Evolutionary conservation across 2,888 invertebrate genomes (phyloP), one percentile per base, ranked within the genome.

Genomic region (Drosophila hawaiiensis): DNA sequence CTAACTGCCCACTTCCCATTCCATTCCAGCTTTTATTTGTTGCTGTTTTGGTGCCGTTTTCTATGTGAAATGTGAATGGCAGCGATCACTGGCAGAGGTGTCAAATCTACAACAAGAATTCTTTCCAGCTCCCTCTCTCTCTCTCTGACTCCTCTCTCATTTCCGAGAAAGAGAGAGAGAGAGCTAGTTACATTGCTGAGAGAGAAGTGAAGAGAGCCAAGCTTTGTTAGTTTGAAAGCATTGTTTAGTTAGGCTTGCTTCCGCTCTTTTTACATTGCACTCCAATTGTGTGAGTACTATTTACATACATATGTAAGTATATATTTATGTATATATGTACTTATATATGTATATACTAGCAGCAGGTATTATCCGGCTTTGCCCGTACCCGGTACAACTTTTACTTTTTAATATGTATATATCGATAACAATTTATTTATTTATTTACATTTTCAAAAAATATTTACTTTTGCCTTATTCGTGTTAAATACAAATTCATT

Each of bases 1-100:
- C 22, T 25, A 47, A 33, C 60, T 50, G 28, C 73, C 50, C 67
- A 33, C 73, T 73, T 53, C 61, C 47, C 59, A 35, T 66, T 53
- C 52, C 59, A 54, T 59, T 53, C 25, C 66, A 71, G 41, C 53
- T 56, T 56, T 61, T 52, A 29, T 64, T 47, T 59, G 61, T 53
- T 58, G 39, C 31, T 65, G 16, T 59, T 54, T 68, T 43, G 49
- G 47, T 58, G 37, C n/a, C 50, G 50, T 68, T 63, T 64, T 68
- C 54, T 59, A 29, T 66, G 37, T 68, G 55, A 55, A 37, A 56
- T 58, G 58, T 58, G 58, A 41, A 58, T 41, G 58, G 58, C 56
- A 58, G 22, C 39, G 58, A 58, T 43, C 58, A 56, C n/a, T 31
- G 28, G 63, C 58, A 43, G 22, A 58, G 43, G 58, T 58, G 58